Base-by-base conservation (phyloP, 2,113 vertebrate species). In the Labeo catla region DNA sequence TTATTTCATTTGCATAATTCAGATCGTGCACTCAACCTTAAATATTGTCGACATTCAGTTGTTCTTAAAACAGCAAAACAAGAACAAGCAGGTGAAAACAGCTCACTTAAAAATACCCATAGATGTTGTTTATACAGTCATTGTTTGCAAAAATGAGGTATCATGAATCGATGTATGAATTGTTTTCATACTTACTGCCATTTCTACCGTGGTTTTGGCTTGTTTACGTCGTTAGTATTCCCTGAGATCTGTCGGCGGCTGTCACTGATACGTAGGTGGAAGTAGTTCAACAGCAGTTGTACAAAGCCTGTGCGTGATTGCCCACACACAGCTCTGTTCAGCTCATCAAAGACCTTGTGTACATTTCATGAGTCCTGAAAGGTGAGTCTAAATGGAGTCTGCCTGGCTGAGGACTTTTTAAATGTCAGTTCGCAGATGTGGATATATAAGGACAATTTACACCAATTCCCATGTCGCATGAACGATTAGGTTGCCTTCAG, bases 321-420 rank as follows among this genome's bases (percentile, higher is more conserved):
- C 68, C 50, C 82, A 70, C 81, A 54, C 81, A 52, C 59, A 34
- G 79, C 52, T 79, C 52, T 59, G 76, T 57, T 79, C 34, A 45
- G 77, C 68, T 84, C 82, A 84, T 84, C 68, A 70, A 70, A 79
- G 76, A 86, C 61, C 61, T 57, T 86, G 47, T 43, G 76, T 78
- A 81, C 66, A 63, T 81, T 86, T 80, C 84, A 80, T 39, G 63
- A 79, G 16, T 70, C 47, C 65, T 70, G 76, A 81, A 66, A 59
- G 65, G 77, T 74, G 79, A 70, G 50, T 23, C 77, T 74, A 59
- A 82, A 66, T 82, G 63, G 68, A 73, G 66, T 83, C 65, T 82
- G 80, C 47, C 61, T 82, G 50, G 28, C 16, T 39, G 50, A 73
- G 68, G 82, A 72, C 68, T 54, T 84, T 73, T 83, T 83, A 83